Base-by-base conservation (phyloP, 2,113 vertebrate species). In the Collichthys lucidus region DNA sequence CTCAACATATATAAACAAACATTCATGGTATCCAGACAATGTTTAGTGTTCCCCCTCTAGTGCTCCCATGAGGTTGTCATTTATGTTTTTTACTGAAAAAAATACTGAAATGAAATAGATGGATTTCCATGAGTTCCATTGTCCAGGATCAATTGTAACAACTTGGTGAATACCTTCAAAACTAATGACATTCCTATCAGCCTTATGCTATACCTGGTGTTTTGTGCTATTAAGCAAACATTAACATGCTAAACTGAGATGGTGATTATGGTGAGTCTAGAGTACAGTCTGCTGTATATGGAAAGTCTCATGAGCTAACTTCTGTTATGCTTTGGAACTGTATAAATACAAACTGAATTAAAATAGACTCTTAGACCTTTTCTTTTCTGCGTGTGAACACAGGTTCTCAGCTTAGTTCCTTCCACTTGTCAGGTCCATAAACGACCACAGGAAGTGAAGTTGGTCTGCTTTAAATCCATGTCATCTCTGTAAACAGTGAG, bases 401-500 rank as follows among this genome's bases (percentile, higher is more conserved):
- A 9, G 15, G 63, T 60, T 35, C 64, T 60, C 1, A 19, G 50
- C 29, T 66, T 59, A 40, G 52, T 59, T 77, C 26, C 67, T 40
- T 29, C 24, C 14, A 15, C 16, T 74, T n/a, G 26, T 68, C 24
- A 44, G 47, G 31, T 62, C 31, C 67, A 22, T 79, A 85, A 83
- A 81, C 5, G 11, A 55, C 24, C 68, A 22, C 63, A 83, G 61
- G 65, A 65, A 80, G 16, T 17, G 26, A 29, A 60, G 2, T 11
- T 70, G 56, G 64, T 74, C 52, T 69, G 63, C n/a, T 76, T 50
- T 64, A 66, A 81, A 12, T 64, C 55, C 22, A n/a, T 67, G 70
- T 62, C 65, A 82, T 76, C 50, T 61, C 68, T 73, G 44, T 71
- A 44, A 76, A 85, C 65, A 65, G 74, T 87, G 77, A 83, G 29